These are phyloP conservation scores for Crotalus helleri DNA, from an alignment of 2,113 vertebrate species.

Conservation along the genomic window DNA sequence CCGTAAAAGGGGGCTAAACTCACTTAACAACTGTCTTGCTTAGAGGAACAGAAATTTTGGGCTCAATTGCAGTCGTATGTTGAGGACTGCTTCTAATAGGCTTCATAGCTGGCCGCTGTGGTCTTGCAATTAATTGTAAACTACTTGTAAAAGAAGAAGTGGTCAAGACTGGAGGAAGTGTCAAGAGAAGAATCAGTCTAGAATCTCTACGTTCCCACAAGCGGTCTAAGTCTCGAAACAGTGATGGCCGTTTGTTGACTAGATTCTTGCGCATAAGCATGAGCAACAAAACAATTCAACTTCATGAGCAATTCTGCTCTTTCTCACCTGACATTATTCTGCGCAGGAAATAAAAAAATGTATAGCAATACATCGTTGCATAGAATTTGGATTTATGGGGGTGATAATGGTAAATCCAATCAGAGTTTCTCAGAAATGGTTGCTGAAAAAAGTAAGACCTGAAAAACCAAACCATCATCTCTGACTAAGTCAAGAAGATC, in stretches of 20 bases:
- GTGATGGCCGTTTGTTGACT: too few species aligned
- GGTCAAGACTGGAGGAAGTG: too few species aligned
- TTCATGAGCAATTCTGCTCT: too few species aligned
- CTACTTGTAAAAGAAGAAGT: background rate
- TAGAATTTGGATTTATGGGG: background rate
- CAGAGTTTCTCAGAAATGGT: background rate
- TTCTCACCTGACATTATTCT: too few species aligned
- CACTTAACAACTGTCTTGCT: background rate
- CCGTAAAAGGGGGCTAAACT: background rate
- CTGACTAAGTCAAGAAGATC: background rate
- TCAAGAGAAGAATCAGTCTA: too few species aligned
- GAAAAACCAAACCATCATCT: background rate
- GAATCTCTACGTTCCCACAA: too few species aligned
- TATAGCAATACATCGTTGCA: background rate
- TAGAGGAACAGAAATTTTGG: background rate
- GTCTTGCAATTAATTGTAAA: background rate
- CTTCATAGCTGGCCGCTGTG: background rate
- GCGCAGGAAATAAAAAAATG: too few species aligned
- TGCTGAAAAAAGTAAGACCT: background rate
- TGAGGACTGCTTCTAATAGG: too few species aligned
- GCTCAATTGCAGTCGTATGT: background rate
- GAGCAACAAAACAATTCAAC: too few species aligned
- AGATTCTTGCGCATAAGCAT: too few species aligned
- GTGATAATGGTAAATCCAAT: background rate
- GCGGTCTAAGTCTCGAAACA: too few species aligned